Evolutionary conservation across 2,113 vertebrate species (phyloP).

Genomic region (Actinemys pallida): DNA sequence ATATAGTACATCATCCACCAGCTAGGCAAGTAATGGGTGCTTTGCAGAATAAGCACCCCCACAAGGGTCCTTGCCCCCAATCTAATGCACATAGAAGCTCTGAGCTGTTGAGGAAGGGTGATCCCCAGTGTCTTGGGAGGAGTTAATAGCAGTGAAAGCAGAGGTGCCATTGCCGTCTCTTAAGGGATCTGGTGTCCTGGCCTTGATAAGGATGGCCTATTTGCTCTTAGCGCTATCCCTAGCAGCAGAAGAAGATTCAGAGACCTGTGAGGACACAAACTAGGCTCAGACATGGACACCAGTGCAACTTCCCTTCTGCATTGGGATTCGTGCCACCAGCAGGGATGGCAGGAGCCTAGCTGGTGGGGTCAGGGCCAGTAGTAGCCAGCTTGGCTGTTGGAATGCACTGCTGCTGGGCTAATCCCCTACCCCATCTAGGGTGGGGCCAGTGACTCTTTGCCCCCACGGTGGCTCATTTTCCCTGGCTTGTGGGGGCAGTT

Average conservation of each 20-base stretch:
- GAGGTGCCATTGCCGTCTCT: background rate
- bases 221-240: background rate
- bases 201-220: background rate
- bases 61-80: background rate
- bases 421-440: background rate
- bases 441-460: background rate
- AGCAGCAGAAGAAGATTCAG: background rate
- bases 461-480: background rate
- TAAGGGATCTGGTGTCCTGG: background rate
- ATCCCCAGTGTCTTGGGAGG: background rate
- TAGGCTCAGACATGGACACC: no score
- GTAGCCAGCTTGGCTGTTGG: background rate
- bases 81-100: background rate
- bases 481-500: background rate
- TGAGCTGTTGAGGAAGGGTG: background rate
- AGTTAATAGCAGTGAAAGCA: background rate
- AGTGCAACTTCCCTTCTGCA: background rate
- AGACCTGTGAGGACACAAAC: background rate
- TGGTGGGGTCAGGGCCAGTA: background rate
- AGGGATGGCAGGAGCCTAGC: background rate
- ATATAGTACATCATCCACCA: background rate
- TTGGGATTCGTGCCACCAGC: background rate
- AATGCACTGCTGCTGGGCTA: background rate
- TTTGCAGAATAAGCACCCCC: background rate
- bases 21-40: background rate